phyloP scores from a whole-genome alignment of 2,888 invertebrate species.

The Clitarchus hookeri region DNA sequence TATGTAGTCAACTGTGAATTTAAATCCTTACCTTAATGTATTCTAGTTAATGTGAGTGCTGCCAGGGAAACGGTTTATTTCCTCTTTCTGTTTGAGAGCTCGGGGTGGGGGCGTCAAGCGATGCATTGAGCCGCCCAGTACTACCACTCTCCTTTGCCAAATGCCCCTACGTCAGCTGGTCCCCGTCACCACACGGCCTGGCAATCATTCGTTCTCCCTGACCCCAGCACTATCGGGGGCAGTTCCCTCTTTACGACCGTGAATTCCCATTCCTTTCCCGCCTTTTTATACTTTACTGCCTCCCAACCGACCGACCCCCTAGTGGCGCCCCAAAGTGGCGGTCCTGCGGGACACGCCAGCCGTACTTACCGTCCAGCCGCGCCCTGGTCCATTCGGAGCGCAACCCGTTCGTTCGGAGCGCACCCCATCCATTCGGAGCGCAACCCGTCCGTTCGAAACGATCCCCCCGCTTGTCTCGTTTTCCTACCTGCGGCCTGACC shows the following conservation, averaged over 20 bases:
- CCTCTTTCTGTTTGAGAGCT: background rate
- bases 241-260: conserved; percentile 14
- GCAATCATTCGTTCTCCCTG: background rate
- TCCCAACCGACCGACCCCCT: background rate
- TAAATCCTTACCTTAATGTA: no score
- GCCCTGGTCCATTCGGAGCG: background rate
- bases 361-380: background rate
- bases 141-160: background rate
- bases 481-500: background rate
- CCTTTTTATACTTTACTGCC: background rate
- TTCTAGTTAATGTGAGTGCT: no score
- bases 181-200: background rate
- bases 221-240: background rate
- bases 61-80: no score
- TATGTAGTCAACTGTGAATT: no score
- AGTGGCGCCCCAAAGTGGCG: background rate
- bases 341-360: background rate
- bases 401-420: background rate
- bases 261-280: conserved; percentile 2
- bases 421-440: background rate
- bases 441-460: background rate
- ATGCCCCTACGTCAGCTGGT: background rate
- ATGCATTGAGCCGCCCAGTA: background rate
- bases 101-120: background rate
- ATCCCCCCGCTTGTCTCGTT: background rate